Evolutionary conservation across 1,140 invertebrate species (phyloP).

Genomic region (Danaus plexippus): DNA sequence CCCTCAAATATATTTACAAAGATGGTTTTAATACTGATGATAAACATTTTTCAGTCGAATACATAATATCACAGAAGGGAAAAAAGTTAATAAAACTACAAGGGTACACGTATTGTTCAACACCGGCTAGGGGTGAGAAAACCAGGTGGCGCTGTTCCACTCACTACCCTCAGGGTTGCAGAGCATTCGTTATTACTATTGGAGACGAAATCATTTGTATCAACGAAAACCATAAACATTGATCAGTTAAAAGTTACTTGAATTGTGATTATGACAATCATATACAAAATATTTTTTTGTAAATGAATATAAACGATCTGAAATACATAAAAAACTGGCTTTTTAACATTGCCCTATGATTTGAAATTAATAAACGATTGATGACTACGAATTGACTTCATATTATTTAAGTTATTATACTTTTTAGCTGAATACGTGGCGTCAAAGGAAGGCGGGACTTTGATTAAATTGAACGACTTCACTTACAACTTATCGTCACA

Average conservation of each 20-base stretch:
- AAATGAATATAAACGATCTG: background rate
- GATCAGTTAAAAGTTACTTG: background rate
- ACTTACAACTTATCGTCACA: constrained; percentile 17
- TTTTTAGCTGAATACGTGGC: constrained; percentile 15
- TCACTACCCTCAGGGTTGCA: constrained; percentile 23
- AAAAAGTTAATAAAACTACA: constrained; percentile 24
- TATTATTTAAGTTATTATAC: background rate
- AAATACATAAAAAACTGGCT: background rate
- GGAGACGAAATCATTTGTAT: constrained; percentile 21
- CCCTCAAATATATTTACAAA: too few species aligned
- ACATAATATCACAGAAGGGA: constrained; percentile 25
- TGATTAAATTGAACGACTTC: constrained; percentile 23
- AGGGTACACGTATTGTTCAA: constrained; percentile 29
- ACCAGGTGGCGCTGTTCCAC: constrained; percentile 39
- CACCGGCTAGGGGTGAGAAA: constrained; percentile 12
- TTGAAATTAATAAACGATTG: too few species aligned
- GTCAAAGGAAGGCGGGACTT: constrained; percentile 17
- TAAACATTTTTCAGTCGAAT: constrained; percentile 24
- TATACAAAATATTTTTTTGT: too few species aligned
- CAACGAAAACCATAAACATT: constrained; percentile 22
- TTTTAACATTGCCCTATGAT: background rate
- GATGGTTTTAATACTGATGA: too few species aligned
- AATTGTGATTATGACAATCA: background rate
- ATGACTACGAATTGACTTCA: too few species aligned
- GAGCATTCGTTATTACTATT: constrained; percentile 24